Evolutionary conservation across 1,140 invertebrate species (phyloP).

Genomic region (Drosophila pseudoobscura): DNA sequence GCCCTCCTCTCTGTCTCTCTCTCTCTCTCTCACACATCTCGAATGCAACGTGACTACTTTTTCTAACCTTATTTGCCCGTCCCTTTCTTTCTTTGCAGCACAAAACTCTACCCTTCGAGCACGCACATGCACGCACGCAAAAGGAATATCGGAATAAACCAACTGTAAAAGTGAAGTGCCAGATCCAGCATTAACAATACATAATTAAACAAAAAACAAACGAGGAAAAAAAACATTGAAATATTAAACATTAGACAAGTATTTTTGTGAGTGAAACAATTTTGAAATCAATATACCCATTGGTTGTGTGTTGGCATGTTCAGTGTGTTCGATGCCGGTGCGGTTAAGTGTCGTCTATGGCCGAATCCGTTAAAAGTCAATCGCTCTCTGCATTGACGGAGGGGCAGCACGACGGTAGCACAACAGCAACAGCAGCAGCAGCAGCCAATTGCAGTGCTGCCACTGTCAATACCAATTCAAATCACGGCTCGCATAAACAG

Average conservation of each 20-base stretch:
- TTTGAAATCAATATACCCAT: slow-evolving; percentile 54
- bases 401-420: slow-evolving; percentile 80
- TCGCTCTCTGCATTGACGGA: slow-evolving; percentile 84
- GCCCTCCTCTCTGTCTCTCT: slow-evolving; percentile 2
- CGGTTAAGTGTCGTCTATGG: slow-evolving; percentile 84
- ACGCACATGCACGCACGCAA: slow-evolving; percentile 2
- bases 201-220: no score
- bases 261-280: slow-evolving; percentile 10
- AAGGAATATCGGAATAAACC: slow-evolving; percentile 8
- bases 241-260: no score
- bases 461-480: slow-evolving; percentile 2
- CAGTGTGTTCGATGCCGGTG: slow-evolving; percentile 82
- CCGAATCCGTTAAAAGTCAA: slow-evolving; percentile 83
- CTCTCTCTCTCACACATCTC: background rate
- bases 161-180: slow-evolving; percentile 34
- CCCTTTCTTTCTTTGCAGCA: slow-evolving; percentile 28
- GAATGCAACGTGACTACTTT: slow-evolving; percentile 19
- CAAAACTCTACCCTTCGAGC: slow-evolving; percentile 2
- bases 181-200: background rate
- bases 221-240: no score
- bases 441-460: slow-evolving; percentile 8
- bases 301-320: slow-evolving; percentile 77
- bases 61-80: background rate
- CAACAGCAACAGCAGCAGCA: slow-evolving; percentile 24
- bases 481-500: slow-evolving; percentile 13